These are phyloP conservation scores for Lasioglossum malachurum DNA, from an alignment of 2,888 invertebrate species.

Conservation along the genomic window DNA sequence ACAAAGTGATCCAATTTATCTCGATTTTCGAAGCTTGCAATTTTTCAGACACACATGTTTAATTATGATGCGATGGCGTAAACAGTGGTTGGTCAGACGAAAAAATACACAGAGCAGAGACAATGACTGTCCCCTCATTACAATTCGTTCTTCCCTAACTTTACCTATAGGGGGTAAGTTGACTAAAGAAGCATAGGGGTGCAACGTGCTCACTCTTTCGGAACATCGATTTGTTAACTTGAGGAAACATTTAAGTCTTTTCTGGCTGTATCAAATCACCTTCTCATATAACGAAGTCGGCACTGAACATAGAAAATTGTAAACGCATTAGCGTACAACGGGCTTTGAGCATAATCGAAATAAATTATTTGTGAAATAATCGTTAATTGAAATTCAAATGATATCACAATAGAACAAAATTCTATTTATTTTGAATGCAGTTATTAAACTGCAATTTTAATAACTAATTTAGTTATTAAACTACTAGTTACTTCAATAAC, in stretches of 20 bases:
- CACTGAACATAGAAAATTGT: not conserved
- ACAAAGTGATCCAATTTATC: conserved; percentile 7
- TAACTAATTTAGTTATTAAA: too few species aligned
- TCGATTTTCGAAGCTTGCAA: not conserved
- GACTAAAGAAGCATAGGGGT: conserved; percentile 25
- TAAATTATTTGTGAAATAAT: not conserved
- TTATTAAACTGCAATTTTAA: too few species aligned
- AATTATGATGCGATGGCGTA: not conserved
- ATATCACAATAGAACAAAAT: not conserved
- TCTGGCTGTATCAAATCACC: conserved; percentile 1
- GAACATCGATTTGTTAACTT: conserved; percentile 39
- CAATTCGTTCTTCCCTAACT: conserved; percentile 30
- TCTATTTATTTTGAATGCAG: not conserved
- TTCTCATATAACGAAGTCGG: not conserved
- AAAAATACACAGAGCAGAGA: conserved; percentile 25
- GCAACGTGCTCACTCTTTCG: conserved; percentile 40
- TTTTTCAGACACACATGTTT: not conserved
- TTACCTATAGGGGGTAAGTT: conserved; percentile 14
- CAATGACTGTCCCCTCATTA: conserved; percentile 39
- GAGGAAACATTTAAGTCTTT: conserved; percentile 38
- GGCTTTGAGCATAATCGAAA: not conserved
- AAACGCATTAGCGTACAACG: not conserved
- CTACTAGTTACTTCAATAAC: not conserved
- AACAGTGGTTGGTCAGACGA: conserved; percentile 12
- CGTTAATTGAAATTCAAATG: not conserved